These are phyloP conservation scores for Scleropages formosus DNA, from an alignment of 2,797 vertebrate genomes.

Conservation along the genomic window DNA sequence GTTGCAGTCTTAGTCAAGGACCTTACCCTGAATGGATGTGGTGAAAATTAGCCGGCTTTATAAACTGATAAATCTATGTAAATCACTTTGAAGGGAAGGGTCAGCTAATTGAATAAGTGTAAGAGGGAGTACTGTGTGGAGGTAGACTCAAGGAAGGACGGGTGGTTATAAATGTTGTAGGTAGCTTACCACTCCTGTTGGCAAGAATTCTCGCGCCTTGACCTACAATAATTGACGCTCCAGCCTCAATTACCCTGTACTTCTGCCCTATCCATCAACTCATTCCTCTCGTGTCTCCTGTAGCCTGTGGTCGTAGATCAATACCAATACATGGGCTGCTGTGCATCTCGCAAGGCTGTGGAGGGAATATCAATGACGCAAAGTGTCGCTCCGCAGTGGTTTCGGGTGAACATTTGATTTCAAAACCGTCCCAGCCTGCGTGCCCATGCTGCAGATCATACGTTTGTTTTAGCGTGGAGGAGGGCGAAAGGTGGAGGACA, in stretches of 20 bases:
- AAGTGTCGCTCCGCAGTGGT: no score
- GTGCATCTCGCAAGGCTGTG: neutral
- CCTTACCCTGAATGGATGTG: no score
- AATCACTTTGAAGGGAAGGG: no score
- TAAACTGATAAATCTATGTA: no score
- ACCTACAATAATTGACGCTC: neutral
- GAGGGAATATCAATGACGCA: neutral
- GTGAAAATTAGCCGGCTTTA: no score
- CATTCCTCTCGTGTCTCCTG: neutral
- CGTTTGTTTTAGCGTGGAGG: no score
- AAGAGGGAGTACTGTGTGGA: neutral
- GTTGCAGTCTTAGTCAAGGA: no score
- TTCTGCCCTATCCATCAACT: neutral
- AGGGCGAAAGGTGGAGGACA: no score
- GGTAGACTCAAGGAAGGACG: constrained; percentile 29
- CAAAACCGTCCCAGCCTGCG: no score
- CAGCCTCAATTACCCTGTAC: constrained; percentile 1
- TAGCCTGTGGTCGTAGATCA: constrained; percentile 15
- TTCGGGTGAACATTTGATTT: no score
- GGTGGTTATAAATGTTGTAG: no score
- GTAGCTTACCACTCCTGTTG: neutral
- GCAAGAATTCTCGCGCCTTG: neutral
- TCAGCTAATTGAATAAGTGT: neutral
- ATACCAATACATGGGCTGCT: neutral
- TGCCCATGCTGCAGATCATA: no score